phyloP scores from a whole-genome alignment of 2,888 invertebrate genomes.

The Adelphocoris suturalis region DNA sequence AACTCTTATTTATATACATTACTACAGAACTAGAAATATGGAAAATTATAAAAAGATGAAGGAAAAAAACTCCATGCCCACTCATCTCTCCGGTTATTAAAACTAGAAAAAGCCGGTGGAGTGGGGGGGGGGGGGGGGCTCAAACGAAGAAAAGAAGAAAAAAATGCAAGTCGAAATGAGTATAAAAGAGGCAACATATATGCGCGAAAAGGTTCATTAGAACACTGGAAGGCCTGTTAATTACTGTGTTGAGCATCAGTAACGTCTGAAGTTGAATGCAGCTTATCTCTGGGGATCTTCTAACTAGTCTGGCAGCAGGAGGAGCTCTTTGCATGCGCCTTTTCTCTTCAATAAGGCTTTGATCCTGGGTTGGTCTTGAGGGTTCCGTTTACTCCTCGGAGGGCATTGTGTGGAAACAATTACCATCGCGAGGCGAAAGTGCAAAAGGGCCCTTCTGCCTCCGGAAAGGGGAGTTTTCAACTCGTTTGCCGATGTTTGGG shows the following conservation, averaged over 20 bases:
- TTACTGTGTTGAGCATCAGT: slow-evolving; percentile 16
- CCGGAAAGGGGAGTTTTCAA: not conserved
- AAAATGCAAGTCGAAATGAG: not conserved
- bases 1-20: too few relatives aligned
- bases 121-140: too few relatives aligned
- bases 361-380: not conserved
- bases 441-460: not conserved
- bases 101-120: not conserved
- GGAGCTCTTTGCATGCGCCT: slow-evolving; percentile 3
- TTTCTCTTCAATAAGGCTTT: slow-evolving; percentile 16
- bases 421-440: not conserved
- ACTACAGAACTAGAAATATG: too few relatives aligned
- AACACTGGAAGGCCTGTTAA: slow-evolving; percentile 38
- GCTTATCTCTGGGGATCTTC: slow-evolving; percentile 56
- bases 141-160: not conserved
- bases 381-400: not conserved
- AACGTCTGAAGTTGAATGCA: slow-evolving; percentile 52
- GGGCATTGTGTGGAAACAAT: slow-evolving; percentile 46
- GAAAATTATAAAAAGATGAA: not conserved
- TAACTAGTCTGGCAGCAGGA: not conserved
- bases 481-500: not conserved
- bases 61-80: not conserved
- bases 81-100: not conserved
- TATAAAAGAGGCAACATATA: not conserved
- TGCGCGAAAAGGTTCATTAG: slow-evolving; percentile 47